Conservation (phyloP, 2,888 invertebrate genomes). For the Polymixis lichenea region DNA sequence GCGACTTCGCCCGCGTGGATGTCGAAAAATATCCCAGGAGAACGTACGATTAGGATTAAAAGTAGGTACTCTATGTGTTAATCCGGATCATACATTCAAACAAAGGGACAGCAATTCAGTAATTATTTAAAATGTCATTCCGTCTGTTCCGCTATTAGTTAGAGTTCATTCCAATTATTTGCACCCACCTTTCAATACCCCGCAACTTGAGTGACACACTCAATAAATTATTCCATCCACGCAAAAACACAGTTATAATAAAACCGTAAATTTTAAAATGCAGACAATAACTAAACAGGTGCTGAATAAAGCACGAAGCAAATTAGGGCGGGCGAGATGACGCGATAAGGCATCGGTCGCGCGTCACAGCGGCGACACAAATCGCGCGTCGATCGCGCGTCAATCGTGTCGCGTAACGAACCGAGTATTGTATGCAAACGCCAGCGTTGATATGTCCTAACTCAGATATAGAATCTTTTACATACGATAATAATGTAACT, state of each 20-base stretch:
- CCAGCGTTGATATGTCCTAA: conserved; percentile 65
- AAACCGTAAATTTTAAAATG: conserved; percentile 54
- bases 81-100: neutral
- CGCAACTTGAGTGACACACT: neutral
- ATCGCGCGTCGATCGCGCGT: conserved; percentile 80
- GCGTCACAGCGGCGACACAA: conserved; percentile 71
- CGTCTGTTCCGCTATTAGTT: neutral
- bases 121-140: conserved; percentile 2
- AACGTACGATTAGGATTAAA: neutral
- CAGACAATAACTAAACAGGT: conserved; percentile 74
- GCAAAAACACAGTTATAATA: conserved; percentile 44
- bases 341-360: conserved; percentile 71
- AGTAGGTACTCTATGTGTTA: neutral
- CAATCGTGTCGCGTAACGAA: conserved; percentile 81
- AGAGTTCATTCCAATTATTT: conserved; percentile 2
- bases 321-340: conserved; percentile 78
- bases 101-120: neutral
- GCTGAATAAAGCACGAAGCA: conserved; percentile 79
- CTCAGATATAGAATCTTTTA: conserved; percentile 67
- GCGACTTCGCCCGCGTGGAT: neutral
- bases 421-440: conserved; percentile 86
- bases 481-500: conserved; percentile 70
- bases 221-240: conserved; percentile 35
- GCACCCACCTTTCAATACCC: neutral
- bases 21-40: neutral